phyloP scores from a whole-genome alignment of 64 coral and sea anemone genomes.

The Stylophora pistillata region DNA sequence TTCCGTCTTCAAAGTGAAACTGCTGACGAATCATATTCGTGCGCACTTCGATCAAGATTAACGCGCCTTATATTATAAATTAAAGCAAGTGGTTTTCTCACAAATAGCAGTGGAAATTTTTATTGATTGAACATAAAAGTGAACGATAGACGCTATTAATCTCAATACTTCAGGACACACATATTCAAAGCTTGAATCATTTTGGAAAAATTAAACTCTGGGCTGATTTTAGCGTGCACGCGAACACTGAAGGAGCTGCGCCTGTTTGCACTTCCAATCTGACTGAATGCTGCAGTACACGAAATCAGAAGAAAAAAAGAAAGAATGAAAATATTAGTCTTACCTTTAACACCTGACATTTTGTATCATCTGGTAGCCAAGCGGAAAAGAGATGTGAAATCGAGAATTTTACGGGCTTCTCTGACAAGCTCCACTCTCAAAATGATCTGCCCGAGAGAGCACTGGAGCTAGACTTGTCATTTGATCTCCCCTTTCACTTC shows the following conservation, averaged over 20 bases:
- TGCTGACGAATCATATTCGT: conserved; percentile 11
- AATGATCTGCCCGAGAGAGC: background rate
- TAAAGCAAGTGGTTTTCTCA: too few relatives aligned
- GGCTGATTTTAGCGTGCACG: too few relatives aligned
- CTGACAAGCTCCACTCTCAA: background rate
- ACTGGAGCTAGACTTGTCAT: background rate
- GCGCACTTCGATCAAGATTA: background rate
- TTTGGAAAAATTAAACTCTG: too few relatives aligned
- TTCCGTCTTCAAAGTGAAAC: background rate
- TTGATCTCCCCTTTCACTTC: background rate
- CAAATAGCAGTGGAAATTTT: too few relatives aligned
- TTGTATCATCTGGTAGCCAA: background rate
- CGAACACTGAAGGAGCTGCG: too few relatives aligned
- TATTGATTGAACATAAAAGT: too few relatives aligned
- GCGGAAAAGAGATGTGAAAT: background rate
- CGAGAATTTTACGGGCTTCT: background rate
- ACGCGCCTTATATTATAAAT: background rate
- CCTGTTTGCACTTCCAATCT: background rate
- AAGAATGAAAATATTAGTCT: background rate
- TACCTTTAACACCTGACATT: conserved; percentile 2
- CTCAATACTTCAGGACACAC: too few relatives aligned
- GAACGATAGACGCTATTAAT: too few relatives aligned
- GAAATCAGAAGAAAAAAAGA: too few relatives aligned
- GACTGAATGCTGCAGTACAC: background rate
- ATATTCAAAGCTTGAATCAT: too few relatives aligned